Base-by-base conservation (phyloP, 2,888 invertebrate species). In the Sturmia bella region DNA sequence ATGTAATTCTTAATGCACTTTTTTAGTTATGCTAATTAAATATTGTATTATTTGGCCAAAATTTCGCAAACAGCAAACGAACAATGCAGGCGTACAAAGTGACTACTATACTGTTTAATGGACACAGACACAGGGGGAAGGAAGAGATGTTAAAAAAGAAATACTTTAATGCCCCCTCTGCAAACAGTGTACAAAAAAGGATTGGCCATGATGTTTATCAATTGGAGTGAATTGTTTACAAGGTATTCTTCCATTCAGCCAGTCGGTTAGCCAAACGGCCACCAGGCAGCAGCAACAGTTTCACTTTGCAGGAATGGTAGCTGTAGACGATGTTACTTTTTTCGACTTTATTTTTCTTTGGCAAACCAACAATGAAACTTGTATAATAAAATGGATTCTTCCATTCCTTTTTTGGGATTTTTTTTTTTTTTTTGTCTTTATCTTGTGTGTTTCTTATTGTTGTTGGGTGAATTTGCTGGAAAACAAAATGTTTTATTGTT, bases 131-230 rank as follows among this genome's bases (percentile, higher is more conserved):
- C n/a, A 57, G 45, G 27, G 54, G 37, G 43, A 19, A 57, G 45
- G 27, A 59, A 43, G 43, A 21, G 6, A 56, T 57, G 57, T 57
- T 13, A 76, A 17, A 63, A 63, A 76, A 68, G 50, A 73, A 66
- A 82, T 74, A 57, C 74, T 63, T 73, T 69, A 78, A 69, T 61
- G 61, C 43, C 61, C 41, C 74, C 63, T 45, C 27, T 54, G 54
- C 57, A 82, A 82, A 82, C 82, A 61, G 82, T 82, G 64, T 72
- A 78, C 78, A 75, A 82, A 82, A 78, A 82, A 82, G 82, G 82
- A 78, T 82, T 82, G 82, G 82, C 78, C 17, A 54, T 70, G 82
- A 82, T 82, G 82, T 70, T 82, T 78, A 82, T 82, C 82, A 82
- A 82, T 78, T 82, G 82, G 82, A 82, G 82, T 82, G 82, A 82